A percentile compares a stretch with the other conserved stretches of the same genome.
Evolutionary conservation across 2,888 invertebrate species (phyloP).

Genomic region (Lumbricus terrestris): DNA sequence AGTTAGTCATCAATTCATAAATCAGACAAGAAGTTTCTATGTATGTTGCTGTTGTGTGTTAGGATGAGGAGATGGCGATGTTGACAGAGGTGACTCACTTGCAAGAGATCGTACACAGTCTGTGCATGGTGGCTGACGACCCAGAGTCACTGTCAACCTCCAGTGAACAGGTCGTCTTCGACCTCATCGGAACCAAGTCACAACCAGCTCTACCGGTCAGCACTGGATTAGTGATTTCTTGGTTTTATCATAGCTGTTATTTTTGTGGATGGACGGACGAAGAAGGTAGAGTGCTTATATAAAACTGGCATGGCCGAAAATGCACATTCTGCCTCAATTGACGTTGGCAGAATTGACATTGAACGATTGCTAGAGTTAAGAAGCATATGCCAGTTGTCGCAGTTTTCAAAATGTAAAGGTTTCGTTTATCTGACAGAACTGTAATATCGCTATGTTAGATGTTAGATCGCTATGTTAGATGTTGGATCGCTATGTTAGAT

Average conservation of each 20-base stretch:
- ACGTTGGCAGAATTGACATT: too few relatives aligned
- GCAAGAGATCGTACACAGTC: slow-evolving; percentile 81
- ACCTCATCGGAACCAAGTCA: slow-evolving; percentile 63
- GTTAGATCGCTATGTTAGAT: too few relatives aligned
- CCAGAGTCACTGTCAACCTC: slow-evolving; percentile 82
- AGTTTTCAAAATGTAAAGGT: too few relatives aligned
- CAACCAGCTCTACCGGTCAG: background rate
- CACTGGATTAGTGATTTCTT: background rate
- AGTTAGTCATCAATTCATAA: background rate
- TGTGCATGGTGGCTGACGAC: slow-evolving; percentile 81
- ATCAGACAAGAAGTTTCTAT: background rate
- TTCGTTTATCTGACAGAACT: too few relatives aligned
- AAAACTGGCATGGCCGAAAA: too few relatives aligned
- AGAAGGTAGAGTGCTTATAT: background rate
- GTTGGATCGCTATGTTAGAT: too few relatives aligned
- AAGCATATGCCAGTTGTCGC: too few relatives aligned
- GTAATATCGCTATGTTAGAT: too few relatives aligned
- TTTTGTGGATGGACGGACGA: background rate
- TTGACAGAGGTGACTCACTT: slow-evolving; percentile 87
- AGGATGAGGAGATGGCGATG: slow-evolving; percentile 93
- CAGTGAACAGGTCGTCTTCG: slow-evolving; percentile 77
- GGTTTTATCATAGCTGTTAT: background rate
- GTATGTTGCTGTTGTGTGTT: background rate
- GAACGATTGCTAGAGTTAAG: too few relatives aligned
- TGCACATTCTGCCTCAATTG: too few relatives aligned